These are phyloP conservation scores for Nothocercus nigrocapillus DNA, from an alignment of 2,113 vertebrate species.

Conservation along the genomic window DNA sequence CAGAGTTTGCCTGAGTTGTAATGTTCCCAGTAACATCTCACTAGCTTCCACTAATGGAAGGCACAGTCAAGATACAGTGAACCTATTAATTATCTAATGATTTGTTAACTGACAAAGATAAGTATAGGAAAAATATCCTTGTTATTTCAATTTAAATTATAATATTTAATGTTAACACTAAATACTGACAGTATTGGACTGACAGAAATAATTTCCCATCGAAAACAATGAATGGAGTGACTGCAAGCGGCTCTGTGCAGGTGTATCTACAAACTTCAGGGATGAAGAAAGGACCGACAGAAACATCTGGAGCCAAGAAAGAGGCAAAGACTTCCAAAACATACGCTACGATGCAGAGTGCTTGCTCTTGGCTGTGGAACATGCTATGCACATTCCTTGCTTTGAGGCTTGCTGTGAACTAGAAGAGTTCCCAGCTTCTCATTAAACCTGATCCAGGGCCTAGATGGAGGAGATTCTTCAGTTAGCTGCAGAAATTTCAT, in stretches of 20 bases:
- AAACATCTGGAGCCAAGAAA: background rate
- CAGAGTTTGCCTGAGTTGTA: background rate
- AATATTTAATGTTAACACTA: background rate
- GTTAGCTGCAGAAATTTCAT: background rate
- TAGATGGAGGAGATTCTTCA: background rate
- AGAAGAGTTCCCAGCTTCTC: background rate
- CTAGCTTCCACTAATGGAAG: background rate
- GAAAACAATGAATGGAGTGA: background rate
- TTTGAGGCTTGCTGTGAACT: background rate
- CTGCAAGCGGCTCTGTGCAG: background rate
- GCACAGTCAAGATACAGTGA: background rate
- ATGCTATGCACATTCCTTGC: background rate
- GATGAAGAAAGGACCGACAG: background rate
- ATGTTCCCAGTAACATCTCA: background rate
- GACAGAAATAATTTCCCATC: background rate
- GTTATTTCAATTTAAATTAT: background rate
- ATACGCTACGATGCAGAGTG: background rate
- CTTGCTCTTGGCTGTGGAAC: background rate
- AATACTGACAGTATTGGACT: accelerated
- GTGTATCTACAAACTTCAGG: background rate
- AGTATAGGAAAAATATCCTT: no score
- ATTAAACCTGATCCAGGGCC: background rate
- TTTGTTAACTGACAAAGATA: background rate
- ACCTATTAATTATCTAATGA: background rate
- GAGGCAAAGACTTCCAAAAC: background rate